Conservation (phyloP, 2,797 vertebrate genomes). For the Oceanodroma leucorhoa region DNA sequence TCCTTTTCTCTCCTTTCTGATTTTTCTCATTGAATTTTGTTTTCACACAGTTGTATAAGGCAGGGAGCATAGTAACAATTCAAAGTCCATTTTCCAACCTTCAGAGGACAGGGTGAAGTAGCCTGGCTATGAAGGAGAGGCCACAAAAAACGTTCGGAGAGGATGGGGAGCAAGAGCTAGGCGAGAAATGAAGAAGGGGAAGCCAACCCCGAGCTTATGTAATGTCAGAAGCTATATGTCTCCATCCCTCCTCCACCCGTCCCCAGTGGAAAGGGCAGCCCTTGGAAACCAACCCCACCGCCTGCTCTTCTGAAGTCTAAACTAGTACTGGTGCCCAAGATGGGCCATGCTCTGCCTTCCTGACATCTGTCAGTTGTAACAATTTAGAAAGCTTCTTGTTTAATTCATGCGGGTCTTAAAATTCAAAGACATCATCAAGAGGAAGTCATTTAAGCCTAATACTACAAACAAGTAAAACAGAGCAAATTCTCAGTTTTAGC, state of each 20-base stretch:
- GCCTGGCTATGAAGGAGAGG: background rate
- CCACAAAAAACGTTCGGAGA: fast-evolving
- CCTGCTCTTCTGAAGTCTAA: background rate
- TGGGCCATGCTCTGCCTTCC: background rate
- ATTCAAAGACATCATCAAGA: background rate
- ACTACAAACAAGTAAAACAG: background rate
- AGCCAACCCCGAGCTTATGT: fast-evolving
- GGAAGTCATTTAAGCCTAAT: background rate
- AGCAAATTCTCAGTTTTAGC: background rate
- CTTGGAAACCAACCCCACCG: background rate
- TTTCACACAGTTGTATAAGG: background rate
- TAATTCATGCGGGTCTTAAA: background rate
- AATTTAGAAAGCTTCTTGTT: background rate
- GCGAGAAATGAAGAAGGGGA: background rate
- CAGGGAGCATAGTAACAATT: background rate
- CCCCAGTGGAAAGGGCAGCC: background rate
- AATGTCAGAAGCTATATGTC: background rate
- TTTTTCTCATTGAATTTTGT: background rate
- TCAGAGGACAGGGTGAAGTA: background rate
- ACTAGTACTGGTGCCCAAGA: background rate
- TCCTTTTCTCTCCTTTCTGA: background rate
- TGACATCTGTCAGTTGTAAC: fast-evolving
- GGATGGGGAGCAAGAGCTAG: background rate
- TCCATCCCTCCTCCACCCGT: background rate
- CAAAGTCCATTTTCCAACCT: background rate